These are phyloP conservation scores for Brachycybe producta DNA, from an alignment of 2,888 invertebrate species.

Conservation along the genomic window DNA sequence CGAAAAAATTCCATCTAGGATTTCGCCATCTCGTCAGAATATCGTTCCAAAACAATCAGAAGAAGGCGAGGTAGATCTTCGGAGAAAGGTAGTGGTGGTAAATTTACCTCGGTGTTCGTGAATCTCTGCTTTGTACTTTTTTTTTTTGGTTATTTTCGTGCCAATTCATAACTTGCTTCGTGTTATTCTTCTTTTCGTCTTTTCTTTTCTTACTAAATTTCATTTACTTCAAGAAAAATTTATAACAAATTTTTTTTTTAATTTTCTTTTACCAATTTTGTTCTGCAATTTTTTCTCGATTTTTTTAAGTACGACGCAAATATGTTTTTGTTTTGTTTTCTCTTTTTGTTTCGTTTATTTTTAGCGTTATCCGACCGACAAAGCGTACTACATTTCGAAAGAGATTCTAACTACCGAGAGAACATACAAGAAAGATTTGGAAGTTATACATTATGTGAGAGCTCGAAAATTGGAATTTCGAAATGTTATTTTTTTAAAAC, in stretches of 20 bases:
- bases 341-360: slow-evolving; percentile 23
- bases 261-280: not conserved
- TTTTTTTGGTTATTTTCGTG: too few relatives aligned
- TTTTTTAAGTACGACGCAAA: too few relatives aligned
- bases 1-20: too few relatives aligned
- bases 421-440: slow-evolving; percentile 86
- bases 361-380: slow-evolving; percentile 52
- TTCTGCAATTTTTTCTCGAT: not conserved
- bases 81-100: slow-evolving; percentile 17
- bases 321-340: too few relatives aligned
- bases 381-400: slow-evolving; percentile 72
- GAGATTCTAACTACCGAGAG: slow-evolving; percentile 91
- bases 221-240: too few relatives aligned
- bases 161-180: too few relatives aligned
- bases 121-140: not conserved
- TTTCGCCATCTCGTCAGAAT: too few relatives aligned
- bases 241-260: too few relatives aligned
- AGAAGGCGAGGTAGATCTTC: slow-evolving; percentile 16
- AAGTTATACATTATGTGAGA: slow-evolving; percentile 74
- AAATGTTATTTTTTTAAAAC: too few relatives aligned
- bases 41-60: slow-evolving; percentile 10
- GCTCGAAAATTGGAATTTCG: not conserved
- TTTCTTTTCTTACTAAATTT: too few relatives aligned
- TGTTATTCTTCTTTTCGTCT: not conserved
- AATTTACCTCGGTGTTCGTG: slow-evolving; percentile 15